phyloP scores from a whole-genome alignment of 2,797 vertebrate species.

The Hydrolagus colliei region DNA sequence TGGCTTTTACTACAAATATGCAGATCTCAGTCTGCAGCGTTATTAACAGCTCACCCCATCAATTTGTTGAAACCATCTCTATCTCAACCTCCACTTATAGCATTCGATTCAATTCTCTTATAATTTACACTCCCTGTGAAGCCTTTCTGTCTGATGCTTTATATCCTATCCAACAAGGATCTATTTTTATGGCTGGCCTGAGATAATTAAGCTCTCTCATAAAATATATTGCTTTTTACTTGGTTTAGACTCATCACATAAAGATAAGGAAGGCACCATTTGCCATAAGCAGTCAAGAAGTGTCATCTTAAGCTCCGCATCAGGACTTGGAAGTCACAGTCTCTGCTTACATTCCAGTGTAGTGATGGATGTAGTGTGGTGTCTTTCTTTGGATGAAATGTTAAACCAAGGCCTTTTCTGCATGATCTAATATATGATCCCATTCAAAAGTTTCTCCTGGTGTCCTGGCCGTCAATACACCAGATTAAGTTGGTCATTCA shows the following conservation, averaged over 20 bases:
- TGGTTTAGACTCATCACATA: neutral
- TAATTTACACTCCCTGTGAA: slow-evolving; percentile 22
- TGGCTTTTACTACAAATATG: slow-evolving; percentile 12
- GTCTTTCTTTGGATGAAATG: neutral
- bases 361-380: neutral
- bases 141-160: slow-evolving; percentile 7
- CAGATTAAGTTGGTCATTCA: neutral
- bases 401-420: neutral
- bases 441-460: neutral
- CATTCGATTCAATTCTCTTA: slow-evolving; percentile 3
- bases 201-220: neutral
- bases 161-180: neutral
- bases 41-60: neutral
- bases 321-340: neutral
- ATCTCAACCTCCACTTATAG: slow-evolving; percentile 6
- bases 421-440: neutral
- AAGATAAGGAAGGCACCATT: slow-evolving; percentile 1
- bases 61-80: slow-evolving; percentile 10
- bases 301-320: neutral
- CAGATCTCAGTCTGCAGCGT: neutral
- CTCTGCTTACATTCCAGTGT: neutral
- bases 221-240: slow-evolving; percentile 21
- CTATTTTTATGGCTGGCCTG: slow-evolving; percentile 22
- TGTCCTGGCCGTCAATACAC: neutral
- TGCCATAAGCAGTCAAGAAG: neutral